Percentiles rank a stretch among this genome's conserved stretches.
Evolutionary conservation across 2,113 vertebrate genomes (phyloP).

Genomic region (Fukomys damarensis): DNA sequence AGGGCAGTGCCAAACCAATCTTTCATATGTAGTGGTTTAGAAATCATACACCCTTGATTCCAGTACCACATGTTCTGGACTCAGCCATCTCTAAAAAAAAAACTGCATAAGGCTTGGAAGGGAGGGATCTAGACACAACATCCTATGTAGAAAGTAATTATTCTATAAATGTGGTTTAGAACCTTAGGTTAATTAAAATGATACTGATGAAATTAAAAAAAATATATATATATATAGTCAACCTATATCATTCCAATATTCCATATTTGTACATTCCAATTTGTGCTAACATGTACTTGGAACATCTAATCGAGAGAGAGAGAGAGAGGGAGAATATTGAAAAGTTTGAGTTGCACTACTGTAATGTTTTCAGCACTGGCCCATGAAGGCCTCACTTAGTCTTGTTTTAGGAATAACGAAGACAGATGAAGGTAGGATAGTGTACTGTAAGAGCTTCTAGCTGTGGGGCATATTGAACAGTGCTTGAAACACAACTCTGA

Average conservation of each 20-base stretch:
- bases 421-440: neutral
- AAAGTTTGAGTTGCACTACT: neutral
- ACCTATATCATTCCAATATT: neutral
- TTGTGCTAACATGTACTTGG: neutral
- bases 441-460: neutral
- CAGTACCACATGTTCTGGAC: no score
- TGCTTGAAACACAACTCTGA: neutral
- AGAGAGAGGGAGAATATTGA: neutral
- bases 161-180: neutral
- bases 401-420: neutral
- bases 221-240: neutral
- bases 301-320: neutral
- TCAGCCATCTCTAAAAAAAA: no score
- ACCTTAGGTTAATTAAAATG: neutral
- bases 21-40: no score
- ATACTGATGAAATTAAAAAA: neutral
- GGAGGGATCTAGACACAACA: no score
- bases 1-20: no score
- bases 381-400: accelerated
- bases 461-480: neutral
- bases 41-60: no score
- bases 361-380: neutral
- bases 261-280: neutral
- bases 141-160: neutral
- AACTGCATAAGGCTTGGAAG: no score